These are phyloP conservation scores for silkworm (Bombyx mori) DNA, from an alignment of 1,140 invertebrate genomes.

Conservation along the genomic window ASM3026992v2 NC_085110.1:2555501-2556000, in stretches of 20 bases:
- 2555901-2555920: constrained; percentile 21
- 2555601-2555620: constrained; percentile 80
- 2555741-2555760: constrained; percentile 82
- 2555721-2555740: constrained; percentile 82
- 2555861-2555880: constrained; percentile 77
- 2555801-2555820: constrained; percentile 68
- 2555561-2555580: constrained; percentile 50
- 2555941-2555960: no score
- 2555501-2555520: constrained; percentile 77
- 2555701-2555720: constrained; percentile 77
- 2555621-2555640: constrained; percentile 82
- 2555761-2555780: constrained; percentile 74
- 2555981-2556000: no score
- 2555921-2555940: constrained; percentile 36
- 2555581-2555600: constrained; percentile 61
- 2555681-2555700: constrained; percentile 75
- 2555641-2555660: constrained; percentile 69
- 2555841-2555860: constrained; percentile 81
- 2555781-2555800: constrained; percentile 60
- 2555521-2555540: constrained; percentile 74
- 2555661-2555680: constrained; percentile 61
- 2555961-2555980: no score
- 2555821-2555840: constrained; percentile 80
- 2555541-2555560: constrained; percentile 69
- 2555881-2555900: constrained; percentile 21